phyloP scores from a whole-genome alignment of 2,113 vertebrate genomes.

The Bubo blakistoni region DNA sequence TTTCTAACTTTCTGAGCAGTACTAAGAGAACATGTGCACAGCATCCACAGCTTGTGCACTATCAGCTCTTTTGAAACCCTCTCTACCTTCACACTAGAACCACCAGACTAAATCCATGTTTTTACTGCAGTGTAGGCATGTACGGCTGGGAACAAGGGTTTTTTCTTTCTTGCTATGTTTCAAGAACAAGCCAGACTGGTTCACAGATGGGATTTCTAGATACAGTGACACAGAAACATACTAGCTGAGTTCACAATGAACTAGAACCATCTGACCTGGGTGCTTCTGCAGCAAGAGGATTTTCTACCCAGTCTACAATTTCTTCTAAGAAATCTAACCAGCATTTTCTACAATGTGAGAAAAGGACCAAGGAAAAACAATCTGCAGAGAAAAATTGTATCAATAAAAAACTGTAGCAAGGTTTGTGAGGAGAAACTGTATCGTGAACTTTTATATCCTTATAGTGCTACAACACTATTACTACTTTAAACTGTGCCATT shows the following conservation, averaged over 20 bases:
- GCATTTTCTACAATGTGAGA: background rate
- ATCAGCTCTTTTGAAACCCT: background rate
- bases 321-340: background rate
- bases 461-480: background rate
- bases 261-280: fast-evolving
- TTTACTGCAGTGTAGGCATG: background rate
- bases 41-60: background rate
- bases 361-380: background rate
- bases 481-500: conserved; percentile 1
- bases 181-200: background rate
- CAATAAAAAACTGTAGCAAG: conserved; percentile 6
- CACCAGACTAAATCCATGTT: background rate
- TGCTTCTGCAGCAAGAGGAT: background rate
- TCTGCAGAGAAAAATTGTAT: background rate
- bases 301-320: background rate
- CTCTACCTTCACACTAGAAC: background rate
- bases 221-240: background rate
- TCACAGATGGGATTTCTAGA: background rate
- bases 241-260: background rate
- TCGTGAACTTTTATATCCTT: conserved; percentile 22
- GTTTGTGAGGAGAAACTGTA: background rate
- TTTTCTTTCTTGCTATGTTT: background rate
- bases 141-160: background rate
- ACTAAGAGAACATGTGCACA: background rate
- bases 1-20: background rate